Conservation (phyloP, 2,888 invertebrate genomes). For the Alloscopus bannaensis region DNA sequence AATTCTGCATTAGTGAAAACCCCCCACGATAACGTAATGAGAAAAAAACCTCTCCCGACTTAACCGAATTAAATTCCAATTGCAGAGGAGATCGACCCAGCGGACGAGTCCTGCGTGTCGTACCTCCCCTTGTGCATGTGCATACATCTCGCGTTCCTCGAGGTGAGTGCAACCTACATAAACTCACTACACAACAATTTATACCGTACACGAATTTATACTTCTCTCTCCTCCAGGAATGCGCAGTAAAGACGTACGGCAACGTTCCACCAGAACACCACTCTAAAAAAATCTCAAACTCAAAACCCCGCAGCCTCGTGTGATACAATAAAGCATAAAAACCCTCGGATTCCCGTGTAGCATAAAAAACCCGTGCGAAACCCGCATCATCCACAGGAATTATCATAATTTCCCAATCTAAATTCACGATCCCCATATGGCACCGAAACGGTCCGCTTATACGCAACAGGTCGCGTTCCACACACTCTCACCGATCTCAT, state of each 20-base stretch:
- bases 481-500: neutral
- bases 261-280: neutral
- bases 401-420: slow-evolving; percentile 49
- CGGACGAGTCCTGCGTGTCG: slow-evolving; percentile 32
- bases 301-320: neutral
- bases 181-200: neutral
- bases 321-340: neutral
- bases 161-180: slow-evolving; percentile 12
- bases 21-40: too few relatives aligned
- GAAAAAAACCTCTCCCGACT: too few relatives aligned
- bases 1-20: neutral
- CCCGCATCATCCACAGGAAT: neutral
- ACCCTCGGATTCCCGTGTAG: neutral
- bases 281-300: neutral
- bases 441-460: neutral
- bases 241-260: slow-evolving; percentile 8
- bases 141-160: slow-evolving; percentile 42
- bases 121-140: slow-evolving; percentile 38
- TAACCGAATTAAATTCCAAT: too few relatives aligned
- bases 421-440: slow-evolving; percentile 18
- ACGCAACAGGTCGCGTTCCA: slow-evolving; percentile 7
- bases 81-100: slow-evolving; percentile 31
- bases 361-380: slow-evolving; percentile 1
- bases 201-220: neutral
- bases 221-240: slow-evolving; percentile 23